phyloP scores from a whole-genome alignment of 2,113 vertebrate genomes.

The Triplophysa dalaica region DNA sequence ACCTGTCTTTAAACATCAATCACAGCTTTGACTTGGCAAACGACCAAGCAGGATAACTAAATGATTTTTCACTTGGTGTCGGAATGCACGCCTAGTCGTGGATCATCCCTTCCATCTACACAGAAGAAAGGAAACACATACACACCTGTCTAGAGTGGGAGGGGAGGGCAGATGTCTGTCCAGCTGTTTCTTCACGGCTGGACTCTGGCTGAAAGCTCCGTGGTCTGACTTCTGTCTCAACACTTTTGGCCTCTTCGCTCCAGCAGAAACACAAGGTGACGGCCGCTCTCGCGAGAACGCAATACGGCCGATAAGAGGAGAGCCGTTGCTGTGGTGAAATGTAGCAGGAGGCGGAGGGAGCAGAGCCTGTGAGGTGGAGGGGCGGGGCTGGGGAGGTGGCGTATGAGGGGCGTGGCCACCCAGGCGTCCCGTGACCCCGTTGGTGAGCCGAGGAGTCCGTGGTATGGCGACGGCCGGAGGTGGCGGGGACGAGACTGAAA shows the following conservation, averaged over 20 bases:
- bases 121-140: not conserved
- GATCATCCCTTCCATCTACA: not conserved
- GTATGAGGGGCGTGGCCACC: conserved; percentile 75
- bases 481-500: conserved; percentile 69
- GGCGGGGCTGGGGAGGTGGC: conserved; percentile 77
- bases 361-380: conserved; percentile 75
- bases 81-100: not conserved
- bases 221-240: conserved; percentile 97
- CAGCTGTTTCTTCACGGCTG: conserved; percentile 97
- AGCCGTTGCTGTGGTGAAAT: conserved; percentile 77
- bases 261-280: conserved; percentile 78
- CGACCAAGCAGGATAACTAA: too few species aligned
- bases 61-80: too few species aligned
- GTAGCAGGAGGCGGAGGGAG: conserved; percentile 66
- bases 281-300: conserved; percentile 92
- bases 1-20: too few species aligned
- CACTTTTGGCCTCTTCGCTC: conserved; percentile 86
- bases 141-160: conserved; percentile 83
- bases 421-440: conserved; percentile 84
- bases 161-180: conserved; percentile 96
- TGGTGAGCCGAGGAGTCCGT: conserved; percentile 89
- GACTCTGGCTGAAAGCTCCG: conserved; percentile 96
- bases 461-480: conserved; percentile 84
- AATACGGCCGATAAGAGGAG: conserved; percentile 91
- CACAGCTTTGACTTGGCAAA: too few species aligned